Conservation (phyloP, 2,888 invertebrate species). For the Noctua fimbriata region DNA sequence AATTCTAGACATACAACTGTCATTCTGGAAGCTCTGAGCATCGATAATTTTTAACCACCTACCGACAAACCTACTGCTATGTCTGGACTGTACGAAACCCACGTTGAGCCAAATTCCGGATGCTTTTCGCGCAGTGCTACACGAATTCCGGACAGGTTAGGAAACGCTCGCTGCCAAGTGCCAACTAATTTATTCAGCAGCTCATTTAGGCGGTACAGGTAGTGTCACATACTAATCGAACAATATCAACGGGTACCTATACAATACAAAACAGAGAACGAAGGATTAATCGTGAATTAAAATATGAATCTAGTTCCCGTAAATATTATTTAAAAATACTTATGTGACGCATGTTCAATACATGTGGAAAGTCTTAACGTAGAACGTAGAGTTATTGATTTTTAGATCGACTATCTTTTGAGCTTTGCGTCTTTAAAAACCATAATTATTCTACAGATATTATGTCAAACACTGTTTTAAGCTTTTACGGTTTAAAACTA, state of each 20-base stretch:
- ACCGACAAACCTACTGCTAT: no score
- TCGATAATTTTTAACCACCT: background rate
- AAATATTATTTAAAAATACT: no score
- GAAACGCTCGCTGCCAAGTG: background rate
- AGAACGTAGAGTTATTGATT: no score
- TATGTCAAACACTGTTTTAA: no score
- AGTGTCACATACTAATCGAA: conserved; percentile 8
- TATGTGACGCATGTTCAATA: no score
- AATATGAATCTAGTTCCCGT: background rate
- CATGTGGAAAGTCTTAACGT: no score
- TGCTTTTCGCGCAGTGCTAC: background rate
- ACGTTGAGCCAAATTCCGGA: conserved; percentile 8
- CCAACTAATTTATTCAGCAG: conserved; percentile 20
- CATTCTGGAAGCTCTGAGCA: no score
- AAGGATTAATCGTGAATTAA: background rate
- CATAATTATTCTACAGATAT: no score
- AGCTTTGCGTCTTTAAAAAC: no score
- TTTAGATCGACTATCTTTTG: no score
- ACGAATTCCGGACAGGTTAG: conserved; percentile 13
- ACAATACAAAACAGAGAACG: background rate
- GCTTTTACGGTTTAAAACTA: no score
- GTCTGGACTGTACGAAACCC: background rate
- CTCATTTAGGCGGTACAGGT: conserved; percentile 1
- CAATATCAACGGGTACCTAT: background rate
- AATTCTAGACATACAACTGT: conserved; percentile 7